Evolutionary conservation across 2,888 invertebrate species (phyloP), one percentile per base, ranked within the genome.

Genomic region (Nomada flava): DNA sequence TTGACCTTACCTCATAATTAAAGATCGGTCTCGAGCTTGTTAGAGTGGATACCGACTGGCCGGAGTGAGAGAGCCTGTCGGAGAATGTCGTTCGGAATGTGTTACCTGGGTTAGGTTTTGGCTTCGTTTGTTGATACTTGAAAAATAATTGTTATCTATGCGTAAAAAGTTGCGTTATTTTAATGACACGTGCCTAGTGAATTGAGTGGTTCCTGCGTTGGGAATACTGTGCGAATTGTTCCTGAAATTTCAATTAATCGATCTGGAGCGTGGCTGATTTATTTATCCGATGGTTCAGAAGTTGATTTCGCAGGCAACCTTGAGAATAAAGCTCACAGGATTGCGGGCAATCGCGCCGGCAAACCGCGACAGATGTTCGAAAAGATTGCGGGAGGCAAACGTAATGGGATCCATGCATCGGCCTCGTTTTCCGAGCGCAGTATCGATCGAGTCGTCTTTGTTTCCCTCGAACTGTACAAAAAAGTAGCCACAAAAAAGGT

Each of bases 341-440:
- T 86, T 85, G 85, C 75, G 88, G 89, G 87, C 90, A 90, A 89
- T 89, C 55, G 42, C 29, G 73, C 52, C 18, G 29, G 76, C 75
- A 62, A 71, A 76, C 67, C 53, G 83, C 89, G 91, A 90, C 90
- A 91, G 91, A 92, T 92, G 92, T 90, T 73, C 82, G 86, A 70
- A 80, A 75, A 79, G 85, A 85, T 82, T 85, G 79, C 83, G 23
- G 55, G 62, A 72, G 78, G 86, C 86, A 85, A 36, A 63, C 67
- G 69, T 83, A 83, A 83, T 81, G 72, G 86, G 86, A 86, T 86
- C 75, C 79, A 50, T 69, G 68, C 62, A 29, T 53, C 26, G 57
- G 62, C 47, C 73, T 47, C 59, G 76, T 42, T 76, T 36, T 53
- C 63, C 62, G 53, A 26, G 18, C 57, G 53, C 44, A 20, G 9